Evolutionary conservation across 2,113 vertebrate genomes (phyloP).

Genomic region (Urocolius indicus): DNA sequence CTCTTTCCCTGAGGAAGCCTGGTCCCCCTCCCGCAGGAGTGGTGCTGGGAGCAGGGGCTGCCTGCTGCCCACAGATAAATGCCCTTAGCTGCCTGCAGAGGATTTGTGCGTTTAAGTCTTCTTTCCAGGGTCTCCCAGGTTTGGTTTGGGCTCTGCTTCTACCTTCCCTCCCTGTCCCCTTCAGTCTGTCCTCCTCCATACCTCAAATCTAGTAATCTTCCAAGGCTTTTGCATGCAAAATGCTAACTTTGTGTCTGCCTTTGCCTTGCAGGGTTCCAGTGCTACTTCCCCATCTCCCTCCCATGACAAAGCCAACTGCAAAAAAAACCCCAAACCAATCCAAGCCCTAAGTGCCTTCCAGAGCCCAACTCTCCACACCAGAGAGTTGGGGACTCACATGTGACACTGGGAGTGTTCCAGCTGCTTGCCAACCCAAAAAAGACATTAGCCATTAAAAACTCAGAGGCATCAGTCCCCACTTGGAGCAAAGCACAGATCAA

Average conservation of each 20-base stretch:
- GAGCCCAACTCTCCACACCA: background rate
- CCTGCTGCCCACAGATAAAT: background rate
- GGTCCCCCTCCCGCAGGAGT: background rate
- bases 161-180: background rate
- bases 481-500: background rate
- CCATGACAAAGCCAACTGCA: background rate
- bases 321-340: background rate
- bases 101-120: conserved; percentile 43
- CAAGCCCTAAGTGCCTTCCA: background rate
- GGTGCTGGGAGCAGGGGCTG: background rate
- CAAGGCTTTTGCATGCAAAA: conserved; percentile 40
- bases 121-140: background rate
- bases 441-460: background rate
- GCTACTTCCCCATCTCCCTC: background rate
- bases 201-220: background rate
- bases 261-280: background rate
- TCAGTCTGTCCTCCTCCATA: background rate
- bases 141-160: background rate
- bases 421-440: background rate
- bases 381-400: background rate
- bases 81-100: conserved; percentile 28
- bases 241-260: background rate
- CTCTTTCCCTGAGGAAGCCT: conserved; percentile 30
- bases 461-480: background rate
- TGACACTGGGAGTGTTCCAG: background rate